A percentile compares a stretch with the other conserved stretches of the same genome.
Conservation (phyloP, 2,888 invertebrate genomes). For the Nebria brevicollis region DNA sequence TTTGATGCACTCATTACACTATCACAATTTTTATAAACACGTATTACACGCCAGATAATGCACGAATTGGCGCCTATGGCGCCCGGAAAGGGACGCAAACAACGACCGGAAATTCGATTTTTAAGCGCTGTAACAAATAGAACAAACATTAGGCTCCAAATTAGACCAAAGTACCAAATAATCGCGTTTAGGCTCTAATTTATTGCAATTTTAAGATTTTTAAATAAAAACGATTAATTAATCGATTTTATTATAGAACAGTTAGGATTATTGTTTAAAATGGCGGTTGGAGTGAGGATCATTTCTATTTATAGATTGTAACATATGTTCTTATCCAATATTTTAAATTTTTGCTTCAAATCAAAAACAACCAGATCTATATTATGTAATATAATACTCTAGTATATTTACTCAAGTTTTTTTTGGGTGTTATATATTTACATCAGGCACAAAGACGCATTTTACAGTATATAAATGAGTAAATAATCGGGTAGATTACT, state of each 20-base stretch:
- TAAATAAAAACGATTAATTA: background rate
- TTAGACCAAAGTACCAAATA: too few relatives aligned
- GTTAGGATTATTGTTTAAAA: background rate
- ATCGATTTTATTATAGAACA: background rate
- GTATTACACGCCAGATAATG: background rate
- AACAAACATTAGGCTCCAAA: background rate
- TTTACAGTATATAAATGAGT: too few relatives aligned
- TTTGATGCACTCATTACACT: constrained; percentile 33
- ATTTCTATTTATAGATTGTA: background rate
- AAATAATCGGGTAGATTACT: background rate
- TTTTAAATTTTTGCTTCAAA: background rate
- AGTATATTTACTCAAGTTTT: background rate
- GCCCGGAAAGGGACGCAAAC: constrained; percentile 33
- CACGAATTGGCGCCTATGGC: constrained; percentile 27
- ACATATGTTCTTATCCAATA: background rate
- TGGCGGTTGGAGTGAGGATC: background rate
- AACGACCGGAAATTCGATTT: constrained; percentile 1
- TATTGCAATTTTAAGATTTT: too few relatives aligned
- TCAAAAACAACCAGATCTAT: background rate
- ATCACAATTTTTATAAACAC: constrained; percentile 13
- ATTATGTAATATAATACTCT: background rate
- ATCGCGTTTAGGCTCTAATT: too few relatives aligned
- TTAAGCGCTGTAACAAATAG: constrained; percentile 21
- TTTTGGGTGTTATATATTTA: background rate
- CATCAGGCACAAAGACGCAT: background rate